Conservation (phyloP, 2,113 vertebrate genomes). For the Lipophrys pholis region DNA sequence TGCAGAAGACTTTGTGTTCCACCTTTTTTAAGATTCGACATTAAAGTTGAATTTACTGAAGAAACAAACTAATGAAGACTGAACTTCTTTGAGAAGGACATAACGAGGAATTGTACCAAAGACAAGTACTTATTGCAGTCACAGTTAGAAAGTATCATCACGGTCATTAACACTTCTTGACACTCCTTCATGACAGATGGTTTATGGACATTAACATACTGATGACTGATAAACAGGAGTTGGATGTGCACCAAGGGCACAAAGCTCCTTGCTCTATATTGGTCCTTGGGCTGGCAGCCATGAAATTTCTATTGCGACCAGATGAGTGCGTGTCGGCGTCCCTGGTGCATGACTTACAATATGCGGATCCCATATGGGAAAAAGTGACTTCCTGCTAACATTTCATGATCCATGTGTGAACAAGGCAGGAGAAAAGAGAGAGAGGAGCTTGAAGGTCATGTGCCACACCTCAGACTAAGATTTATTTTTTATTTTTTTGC, state of each 20-base stretch:
- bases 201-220: conserved; percentile 25
- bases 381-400: background rate
- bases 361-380: background rate
- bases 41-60: no score
- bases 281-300: conserved; percentile 27
- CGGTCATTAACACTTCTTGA: conserved; percentile 30
- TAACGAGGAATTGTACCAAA: no score
- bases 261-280: conserved; percentile 19
- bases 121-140: background rate
- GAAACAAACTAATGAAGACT: no score
- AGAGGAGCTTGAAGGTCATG: background rate
- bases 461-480: conserved; percentile 10
- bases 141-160: background rate
- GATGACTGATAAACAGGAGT: conserved; percentile 9
- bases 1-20: no score
- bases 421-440: background rate
- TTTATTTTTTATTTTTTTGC: background rate
- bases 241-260: conserved; percentile 24
- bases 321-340: conserved; percentile 10
- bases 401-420: background rate
- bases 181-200: conserved; percentile 32
- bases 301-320: conserved; percentile 7
- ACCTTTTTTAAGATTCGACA: no score
- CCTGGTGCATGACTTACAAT: conserved; percentile 4
- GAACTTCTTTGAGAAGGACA: no score